Base-by-base conservation (phyloP, 2,888 invertebrate genomes). In the Nephrotoma appendiculata region DNA sequence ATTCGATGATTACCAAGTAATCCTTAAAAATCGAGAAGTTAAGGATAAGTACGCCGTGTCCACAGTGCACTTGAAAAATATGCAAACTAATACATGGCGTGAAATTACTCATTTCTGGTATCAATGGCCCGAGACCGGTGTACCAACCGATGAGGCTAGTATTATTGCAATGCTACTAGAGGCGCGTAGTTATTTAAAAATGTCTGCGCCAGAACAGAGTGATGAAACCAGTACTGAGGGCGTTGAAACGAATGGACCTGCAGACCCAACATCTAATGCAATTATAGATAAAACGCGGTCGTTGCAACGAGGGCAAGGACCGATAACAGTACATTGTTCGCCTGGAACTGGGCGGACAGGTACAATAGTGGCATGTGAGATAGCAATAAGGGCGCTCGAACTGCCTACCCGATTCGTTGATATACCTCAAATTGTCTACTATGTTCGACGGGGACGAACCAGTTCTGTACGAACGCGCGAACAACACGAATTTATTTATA, bases 61-160 rank as follows among this genome's bases (percentile, higher is more conserved):
- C 41, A 95, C 94, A 89, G 92, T 98, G 19, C 95, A 97, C 90
- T 92, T 98, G 2, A 96, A 97, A 92, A 96, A 96, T 91, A 92
- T 96, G 91, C 93, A 95, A 88, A 96, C 95, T 85, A 96, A 96
- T 90, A 95, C 96, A 88, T 96, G 96, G 94, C 92, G 98, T 83
- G 98, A 98, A 91, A 93, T 98, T 87, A 96, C 95, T 0, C 98
- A 98, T 90, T 94, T 98, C 89, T 98, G 98, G 98, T 98, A 97
- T 92, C 95, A 97, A 90, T 98, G 98, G 98, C 98, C 98, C 0
- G 91, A 92, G 87, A 94, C 95, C 88, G 97, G 97, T 0, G 95
- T 96, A 0, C 98, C 98, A 1, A 94, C 94, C 6, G 97, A 98
- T 89, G 95, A 95, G 86, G 95, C 96, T 86, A 96, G 96, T 0